phyloP scores from a whole-genome alignment of 1,140 invertebrate genomes.

The Triops cancriformis region DNA sequence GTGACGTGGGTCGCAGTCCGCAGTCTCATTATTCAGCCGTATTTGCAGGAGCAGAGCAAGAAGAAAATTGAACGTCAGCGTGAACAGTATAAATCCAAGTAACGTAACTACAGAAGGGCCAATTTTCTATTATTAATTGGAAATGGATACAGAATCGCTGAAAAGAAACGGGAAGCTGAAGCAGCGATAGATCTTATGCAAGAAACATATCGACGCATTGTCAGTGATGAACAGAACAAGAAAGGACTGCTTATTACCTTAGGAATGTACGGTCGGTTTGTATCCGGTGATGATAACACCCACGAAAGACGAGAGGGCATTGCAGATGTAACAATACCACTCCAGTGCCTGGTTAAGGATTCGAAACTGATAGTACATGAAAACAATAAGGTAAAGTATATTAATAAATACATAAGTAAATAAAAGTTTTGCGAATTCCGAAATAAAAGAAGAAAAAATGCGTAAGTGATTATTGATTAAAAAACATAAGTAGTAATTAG shows the following conservation, averaged over 20 bases:
- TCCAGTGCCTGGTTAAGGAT: slow-evolving; percentile 89
- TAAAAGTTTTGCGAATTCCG: background rate
- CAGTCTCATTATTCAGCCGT: slow-evolving; percentile 78
- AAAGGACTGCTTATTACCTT: slow-evolving; percentile 76
- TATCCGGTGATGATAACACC: slow-evolving; percentile 22
- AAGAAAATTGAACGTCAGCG: slow-evolving; percentile 64
- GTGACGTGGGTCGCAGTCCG: slow-evolving; percentile 71
- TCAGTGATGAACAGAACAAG: slow-evolving; percentile 62
- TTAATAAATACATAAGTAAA: background rate
- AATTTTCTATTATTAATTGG: too few species aligned
- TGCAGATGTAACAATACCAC: slow-evolving; percentile 65
- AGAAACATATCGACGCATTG: slow-evolving; percentile 65
- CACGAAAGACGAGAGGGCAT: slow-evolving; percentile 35
- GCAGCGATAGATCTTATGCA: slow-evolving; percentile 80
- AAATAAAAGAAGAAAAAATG: too few species aligned
- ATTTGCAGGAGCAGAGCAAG: slow-evolving; percentile 63
- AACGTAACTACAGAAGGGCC: slow-evolving; percentile 20
- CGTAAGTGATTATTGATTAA: too few species aligned
- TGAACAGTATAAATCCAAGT: slow-evolving; percentile 60
- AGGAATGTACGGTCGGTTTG: slow-evolving; percentile 62
- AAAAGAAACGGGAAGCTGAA: slow-evolving; percentile 73
- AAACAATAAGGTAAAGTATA: slow-evolving; percentile 64
- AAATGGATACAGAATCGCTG: slow-evolving; percentile 53
- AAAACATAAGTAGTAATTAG: too few species aligned
- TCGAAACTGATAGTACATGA: slow-evolving; percentile 76